A percentile compares a stretch with the other conserved stretches of the same genome.
Conservation (phyloP, 2,888 invertebrate genomes). For the Hypselothyrea guttata region DNA sequence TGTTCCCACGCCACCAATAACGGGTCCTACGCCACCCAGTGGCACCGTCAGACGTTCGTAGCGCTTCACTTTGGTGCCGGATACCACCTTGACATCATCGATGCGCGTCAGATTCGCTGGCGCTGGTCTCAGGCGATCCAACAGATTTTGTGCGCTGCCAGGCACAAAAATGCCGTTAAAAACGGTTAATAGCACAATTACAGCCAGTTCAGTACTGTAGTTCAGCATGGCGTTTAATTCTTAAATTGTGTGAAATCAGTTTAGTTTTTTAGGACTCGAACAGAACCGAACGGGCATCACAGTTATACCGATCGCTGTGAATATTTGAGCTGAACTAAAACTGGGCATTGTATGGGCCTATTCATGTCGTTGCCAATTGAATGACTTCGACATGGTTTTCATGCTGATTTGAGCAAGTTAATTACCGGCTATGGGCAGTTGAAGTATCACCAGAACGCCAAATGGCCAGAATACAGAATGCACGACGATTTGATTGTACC, state of each 20-base stretch:
- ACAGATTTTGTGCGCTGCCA: slow-evolving; percentile 69
- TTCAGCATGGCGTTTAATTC: slow-evolving; percentile 44
- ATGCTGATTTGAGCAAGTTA: slow-evolving; percentile 80
- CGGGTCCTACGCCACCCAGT: slow-evolving; percentile 60
- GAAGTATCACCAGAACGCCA: slow-evolving; percentile 23
- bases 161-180: slow-evolving; percentile 56
- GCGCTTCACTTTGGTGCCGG: slow-evolving; percentile 80
- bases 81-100: slow-evolving; percentile 79
- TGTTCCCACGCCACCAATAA: slow-evolving; percentile 42
- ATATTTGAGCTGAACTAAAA: slow-evolving; percentile 49
- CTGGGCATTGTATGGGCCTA: slow-evolving; percentile 17
- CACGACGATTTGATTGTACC: slow-evolving; percentile 49
- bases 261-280: neutral
- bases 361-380: slow-evolving; percentile 40
- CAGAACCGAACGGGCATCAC: neutral
- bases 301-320: slow-evolving; percentile 37
- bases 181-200: slow-evolving; percentile 41
- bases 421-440: slow-evolving; percentile 58
- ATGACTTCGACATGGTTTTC: slow-evolving; percentile 80
- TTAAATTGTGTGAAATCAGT: slow-evolving; percentile 1
- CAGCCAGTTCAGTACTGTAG: slow-evolving; percentile 44
- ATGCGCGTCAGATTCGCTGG: slow-evolving; percentile 52
- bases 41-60: slow-evolving; percentile 79
- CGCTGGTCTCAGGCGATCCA: slow-evolving; percentile 71
- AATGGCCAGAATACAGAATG: slow-evolving; percentile 37